phyloP scores from a whole-genome alignment of 2,797 vertebrate genomes.

The Sebastes flavidus region DNA sequence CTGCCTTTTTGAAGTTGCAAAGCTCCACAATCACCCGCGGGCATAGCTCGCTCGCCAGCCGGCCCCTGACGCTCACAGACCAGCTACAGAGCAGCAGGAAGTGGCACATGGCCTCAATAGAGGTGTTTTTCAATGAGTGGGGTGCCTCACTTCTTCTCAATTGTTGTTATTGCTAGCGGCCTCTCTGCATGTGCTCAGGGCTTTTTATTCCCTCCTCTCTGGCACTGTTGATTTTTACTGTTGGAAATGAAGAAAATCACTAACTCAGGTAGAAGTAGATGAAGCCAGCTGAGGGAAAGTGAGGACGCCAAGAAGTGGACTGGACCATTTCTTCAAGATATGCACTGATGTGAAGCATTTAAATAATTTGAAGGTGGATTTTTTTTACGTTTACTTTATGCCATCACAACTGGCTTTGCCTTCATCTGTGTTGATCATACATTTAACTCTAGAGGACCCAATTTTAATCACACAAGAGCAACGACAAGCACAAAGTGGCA shows the following conservation, averaged over 20 bases:
- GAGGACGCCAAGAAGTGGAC: no score
- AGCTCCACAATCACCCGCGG: no score
- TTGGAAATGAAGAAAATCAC: not conserved
- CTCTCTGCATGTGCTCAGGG: not conserved
- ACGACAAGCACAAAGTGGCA: no score
- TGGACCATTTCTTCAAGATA: no score
- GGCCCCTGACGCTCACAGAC: no score
- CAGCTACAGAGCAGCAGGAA: no score
- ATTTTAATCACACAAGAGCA: not conserved
- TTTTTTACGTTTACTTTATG: not conserved
- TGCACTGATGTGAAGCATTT: no score
- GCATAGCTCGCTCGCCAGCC: no score
- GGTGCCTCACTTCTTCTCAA: not conserved
- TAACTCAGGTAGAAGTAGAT: no score
- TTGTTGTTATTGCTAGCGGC: not conserved
- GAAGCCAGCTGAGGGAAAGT: no score
- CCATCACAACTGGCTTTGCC: not conserved
- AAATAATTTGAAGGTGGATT: no score
- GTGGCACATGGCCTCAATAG: not conserved
- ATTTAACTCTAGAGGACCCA: not conserved
- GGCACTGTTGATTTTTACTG: not conserved
- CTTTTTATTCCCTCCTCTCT: not conserved
- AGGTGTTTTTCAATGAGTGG: not conserved
- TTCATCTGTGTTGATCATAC: not conserved
- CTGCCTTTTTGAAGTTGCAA: no score